Conservation (phyloP, 2,797 vertebrate species). For the Iguana delicatissima region DNA sequence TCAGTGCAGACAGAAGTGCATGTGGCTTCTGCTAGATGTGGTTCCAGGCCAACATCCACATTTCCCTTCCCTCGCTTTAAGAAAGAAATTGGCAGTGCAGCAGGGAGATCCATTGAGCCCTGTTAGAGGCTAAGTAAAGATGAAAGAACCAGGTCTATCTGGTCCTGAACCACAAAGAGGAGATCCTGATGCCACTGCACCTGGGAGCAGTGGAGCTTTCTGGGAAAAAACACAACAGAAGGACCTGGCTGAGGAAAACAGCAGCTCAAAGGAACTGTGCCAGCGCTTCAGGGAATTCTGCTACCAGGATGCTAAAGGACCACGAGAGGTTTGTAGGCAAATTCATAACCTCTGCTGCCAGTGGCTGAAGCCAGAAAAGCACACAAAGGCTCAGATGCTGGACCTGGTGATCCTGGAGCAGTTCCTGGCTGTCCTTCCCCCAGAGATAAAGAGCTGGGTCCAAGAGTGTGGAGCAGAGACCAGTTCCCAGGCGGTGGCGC, state of each 20-base stretch:
- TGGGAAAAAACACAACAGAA: not conserved
- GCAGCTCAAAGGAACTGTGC: no score
- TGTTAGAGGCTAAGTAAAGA: no score
- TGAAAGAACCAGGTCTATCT: no score
- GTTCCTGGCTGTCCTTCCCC: not conserved
- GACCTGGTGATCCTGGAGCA: not conserved
- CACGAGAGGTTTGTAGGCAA: not conserved
- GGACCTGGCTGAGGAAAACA: not conserved
- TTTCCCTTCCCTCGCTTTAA: not conserved
- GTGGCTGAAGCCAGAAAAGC: not conserved
- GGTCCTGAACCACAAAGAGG: not conserved
- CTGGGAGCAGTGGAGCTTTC: not conserved
- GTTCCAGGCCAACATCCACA: not conserved
- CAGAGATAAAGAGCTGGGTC: not conserved
- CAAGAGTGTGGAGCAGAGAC: not conserved
- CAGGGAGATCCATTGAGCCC: not conserved
- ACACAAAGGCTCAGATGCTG: not conserved
- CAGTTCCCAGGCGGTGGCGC: not conserved
- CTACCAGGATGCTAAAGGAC: not conserved
- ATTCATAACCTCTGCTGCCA: not conserved
- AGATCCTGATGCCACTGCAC: not conserved
- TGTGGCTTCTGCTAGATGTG: not conserved
- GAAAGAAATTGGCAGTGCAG: no score
- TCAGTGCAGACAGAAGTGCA: not conserved
- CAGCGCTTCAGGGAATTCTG: not conserved